Evolutionary conservation across 2,113 vertebrate genomes (phyloP).

Genomic region (Pachypanchax playfairii): DNA sequence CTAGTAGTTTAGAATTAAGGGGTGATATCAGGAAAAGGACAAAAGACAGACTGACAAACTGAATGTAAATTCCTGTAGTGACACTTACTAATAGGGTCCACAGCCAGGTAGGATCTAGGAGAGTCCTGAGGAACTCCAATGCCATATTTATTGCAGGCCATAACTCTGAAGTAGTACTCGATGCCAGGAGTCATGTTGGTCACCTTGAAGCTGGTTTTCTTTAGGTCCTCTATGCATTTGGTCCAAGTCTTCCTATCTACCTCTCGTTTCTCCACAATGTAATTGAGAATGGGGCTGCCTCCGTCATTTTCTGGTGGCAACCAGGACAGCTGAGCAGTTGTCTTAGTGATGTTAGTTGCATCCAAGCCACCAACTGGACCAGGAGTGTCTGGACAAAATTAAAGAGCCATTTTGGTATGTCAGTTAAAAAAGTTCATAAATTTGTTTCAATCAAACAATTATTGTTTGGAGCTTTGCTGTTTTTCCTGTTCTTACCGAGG

Average conservation of each 20-base stretch:
- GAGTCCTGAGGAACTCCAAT: slow-evolving; percentile 91
- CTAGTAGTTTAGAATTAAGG: no score
- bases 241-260: slow-evolving; percentile 96
- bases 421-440: not conserved
- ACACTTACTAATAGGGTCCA: slow-evolving; percentile 93
- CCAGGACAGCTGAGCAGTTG: slow-evolving; percentile 93
- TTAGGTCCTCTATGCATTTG: slow-evolving; percentile 87
- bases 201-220: slow-evolving; percentile 95
- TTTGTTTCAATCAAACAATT: not conserved
- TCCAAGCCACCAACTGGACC: slow-evolving; percentile 92
- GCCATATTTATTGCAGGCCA: slow-evolving; percentile 95
- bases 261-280: slow-evolving; percentile 94
- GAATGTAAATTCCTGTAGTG: not conserved
- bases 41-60: not conserved
- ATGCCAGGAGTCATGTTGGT: slow-evolving; percentile 88
- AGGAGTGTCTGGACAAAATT: slow-evolving; percentile 86
- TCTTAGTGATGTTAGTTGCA: slow-evolving; percentile 90
- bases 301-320: slow-evolving; percentile 96
- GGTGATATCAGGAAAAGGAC: not conserved
- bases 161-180: slow-evolving; percentile 97
- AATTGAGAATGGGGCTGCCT: slow-evolving; percentile 90
- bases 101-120: slow-evolving; percentile 89
- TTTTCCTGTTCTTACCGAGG: slow-evolving; percentile 81
- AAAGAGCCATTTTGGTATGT: not conserved
- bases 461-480: not conserved